Base-by-base conservation (phyloP, 30 jellyfish, hydroid and myxozoan species). In the Phacellophora camtschatica region DNA sequence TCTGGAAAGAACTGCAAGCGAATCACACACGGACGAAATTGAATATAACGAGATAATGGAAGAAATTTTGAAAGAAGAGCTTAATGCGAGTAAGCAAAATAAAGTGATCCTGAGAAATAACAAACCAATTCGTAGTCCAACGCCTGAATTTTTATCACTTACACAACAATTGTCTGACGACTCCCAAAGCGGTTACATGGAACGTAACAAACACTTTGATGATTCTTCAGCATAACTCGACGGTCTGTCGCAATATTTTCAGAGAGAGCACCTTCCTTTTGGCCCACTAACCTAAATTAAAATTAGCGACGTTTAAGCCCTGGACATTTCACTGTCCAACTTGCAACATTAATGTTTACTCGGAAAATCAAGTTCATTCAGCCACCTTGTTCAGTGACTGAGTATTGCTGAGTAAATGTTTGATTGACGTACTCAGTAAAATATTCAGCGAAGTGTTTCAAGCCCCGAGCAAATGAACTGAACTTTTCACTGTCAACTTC, bases 21-120 rank as follows among this genome's bases (percentile, higher is more conserved):
- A 80, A 19, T 80, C 91, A 56, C 91, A 80, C 22, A 80, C 91
- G 48, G 91, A 80, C 35, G 91, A 80, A 57, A 50, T 80, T 20
- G 91, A 80, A 42, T 80, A 64, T 31, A 80, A 80, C 54, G 91
- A 80, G 15, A 80, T 80, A 19, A 66, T 80, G 91, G 91, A 80
- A 34, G 91, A 80, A 65, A 64, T 80, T 10, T 24, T 80, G 42
- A 31, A 36, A 28, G 91, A 80, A 25, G 84, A 80, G 6, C 30
- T 66, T 66, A 49, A 66, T 20, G 27, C 91, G 37, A 50, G 53
- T 9, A 33, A 33, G 16, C 10, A 32, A 12, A 49, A n/a, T 16
- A 66, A 57, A 22, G 32, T 39, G 3, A 57, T 23, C 13, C n/a
- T n/a, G n/a, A n/a, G n/a, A n/a, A 80, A 49, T 28, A 51, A 35